Conservation (phyloP, 2,113 vertebrate genomes). For the Phalacrocorax brasilianus region DNA sequence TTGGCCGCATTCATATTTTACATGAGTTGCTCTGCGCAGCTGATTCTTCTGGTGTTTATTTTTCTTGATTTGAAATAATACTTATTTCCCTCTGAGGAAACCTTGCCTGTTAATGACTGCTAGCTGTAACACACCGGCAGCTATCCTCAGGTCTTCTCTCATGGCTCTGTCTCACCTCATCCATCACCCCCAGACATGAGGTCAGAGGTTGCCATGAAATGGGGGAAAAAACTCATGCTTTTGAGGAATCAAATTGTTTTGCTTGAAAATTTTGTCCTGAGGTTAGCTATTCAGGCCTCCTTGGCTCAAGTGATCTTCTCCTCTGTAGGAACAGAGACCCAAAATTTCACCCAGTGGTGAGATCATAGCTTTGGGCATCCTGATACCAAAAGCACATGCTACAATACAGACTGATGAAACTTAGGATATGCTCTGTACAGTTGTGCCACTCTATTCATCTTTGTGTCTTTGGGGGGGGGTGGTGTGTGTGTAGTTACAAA, state of each 20-base stretch:
- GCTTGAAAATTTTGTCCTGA: not conserved
- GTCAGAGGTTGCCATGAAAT: conserved; percentile 1
- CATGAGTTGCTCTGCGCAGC: not conserved
- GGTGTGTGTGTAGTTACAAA: not conserved
- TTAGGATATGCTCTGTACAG: not conserved
- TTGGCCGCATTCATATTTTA: conserved; percentile 62
- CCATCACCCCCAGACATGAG: not conserved
- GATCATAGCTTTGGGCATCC: not conserved
- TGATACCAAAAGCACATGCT: not conserved
- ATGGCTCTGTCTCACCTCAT: conserved; percentile 19
- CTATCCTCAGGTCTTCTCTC: conserved; percentile 46
- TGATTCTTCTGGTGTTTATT: conserved; percentile 57
- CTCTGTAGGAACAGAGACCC: not conserved
- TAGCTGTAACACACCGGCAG: not conserved
- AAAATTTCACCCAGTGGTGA: not conserved
- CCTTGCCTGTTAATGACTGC: conserved; percentile 13
- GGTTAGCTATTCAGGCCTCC: not conserved
- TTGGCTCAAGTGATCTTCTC: not conserved
- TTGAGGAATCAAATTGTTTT: not conserved
- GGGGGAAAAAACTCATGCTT: not conserved
- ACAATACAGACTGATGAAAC: not conserved
- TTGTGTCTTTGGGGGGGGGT: not conserved
- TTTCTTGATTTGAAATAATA: conserved; percentile 64
- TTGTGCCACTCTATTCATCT: not conserved
- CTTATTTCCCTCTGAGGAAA: conserved; percentile 50